A percentile compares a stretch with the other conserved stretches of the same genome.
phyloP scores from a whole-genome alignment of 2,888 invertebrate species.

The Margaritifera margaritifera region DNA sequence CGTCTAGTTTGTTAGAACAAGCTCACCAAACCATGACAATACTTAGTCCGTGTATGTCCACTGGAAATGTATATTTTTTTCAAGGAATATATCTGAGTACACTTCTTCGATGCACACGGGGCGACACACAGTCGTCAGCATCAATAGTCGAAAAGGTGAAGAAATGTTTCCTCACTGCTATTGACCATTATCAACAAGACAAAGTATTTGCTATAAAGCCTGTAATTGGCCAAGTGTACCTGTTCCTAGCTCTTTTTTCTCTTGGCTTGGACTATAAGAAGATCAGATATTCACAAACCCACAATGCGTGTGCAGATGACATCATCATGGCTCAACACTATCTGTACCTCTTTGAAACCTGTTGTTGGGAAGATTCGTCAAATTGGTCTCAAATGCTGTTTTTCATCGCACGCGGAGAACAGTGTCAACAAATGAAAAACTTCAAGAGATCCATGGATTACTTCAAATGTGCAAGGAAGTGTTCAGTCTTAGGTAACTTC shows the following conservation, averaged over 20 bases:
- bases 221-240: conserved; percentile 12
- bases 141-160: conserved; percentile 8
- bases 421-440: conserved; percentile 5
- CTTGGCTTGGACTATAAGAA: conserved; percentile 9
- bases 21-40: conserved; percentile 7
- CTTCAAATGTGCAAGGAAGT: background rate
- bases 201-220: conserved; percentile 10
- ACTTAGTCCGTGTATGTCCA: conserved; percentile 7
- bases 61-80: conserved; percentile 14
- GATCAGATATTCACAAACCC: background rate
- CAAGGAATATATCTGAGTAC: conserved; percentile 6
- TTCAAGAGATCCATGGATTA: conserved; percentile 5
- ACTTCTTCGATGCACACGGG: conserved; percentile 1
- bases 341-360: conserved; percentile 9
- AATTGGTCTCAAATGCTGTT: conserved; percentile 14
- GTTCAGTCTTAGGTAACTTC: conserved; percentile 7
- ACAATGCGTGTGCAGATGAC: background rate
- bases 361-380: conserved; percentile 10
- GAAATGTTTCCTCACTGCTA: conserved; percentile 8
- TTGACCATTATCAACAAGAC: conserved; percentile 10
- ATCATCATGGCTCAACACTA: conserved; percentile 3
- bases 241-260: conserved; percentile 10
- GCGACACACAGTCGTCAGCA: background rate
- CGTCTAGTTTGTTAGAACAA: conserved; percentile 3
- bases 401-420: conserved; percentile 8